Conservation (phyloP, 2,888 invertebrate genomes). For the Drosophila glabriapex region DNA sequence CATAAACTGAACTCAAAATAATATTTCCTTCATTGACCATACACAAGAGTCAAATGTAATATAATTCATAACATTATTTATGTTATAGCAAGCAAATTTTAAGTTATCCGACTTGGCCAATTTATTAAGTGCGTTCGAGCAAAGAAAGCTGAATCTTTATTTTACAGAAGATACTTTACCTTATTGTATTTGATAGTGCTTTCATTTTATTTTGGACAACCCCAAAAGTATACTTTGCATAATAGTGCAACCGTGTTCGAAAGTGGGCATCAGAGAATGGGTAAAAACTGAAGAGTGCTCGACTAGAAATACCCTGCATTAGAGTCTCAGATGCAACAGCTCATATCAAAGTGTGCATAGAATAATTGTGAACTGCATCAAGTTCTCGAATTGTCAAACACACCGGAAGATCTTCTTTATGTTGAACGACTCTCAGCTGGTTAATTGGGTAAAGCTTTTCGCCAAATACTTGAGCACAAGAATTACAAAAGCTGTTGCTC, state of each 20-base stretch:
- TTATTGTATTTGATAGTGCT: neutral
- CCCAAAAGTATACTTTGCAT: slow-evolving; percentile 27
- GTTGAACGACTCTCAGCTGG: neutral
- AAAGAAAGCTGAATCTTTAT: neutral
- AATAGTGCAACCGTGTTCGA: neutral
- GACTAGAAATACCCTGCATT: neutral
- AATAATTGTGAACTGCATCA: neutral
- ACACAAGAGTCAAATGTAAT: neutral
- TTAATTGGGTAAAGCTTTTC: neutral
- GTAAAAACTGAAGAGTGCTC: neutral
- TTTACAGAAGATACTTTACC: too few relatives aligned
- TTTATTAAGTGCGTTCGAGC: neutral
- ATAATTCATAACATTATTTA: neutral
- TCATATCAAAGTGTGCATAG: neutral
- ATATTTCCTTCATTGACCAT: neutral
- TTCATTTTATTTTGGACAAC: neutral
- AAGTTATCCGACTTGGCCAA: neutral
- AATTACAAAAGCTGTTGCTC: neutral
- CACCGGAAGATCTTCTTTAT: too few relatives aligned
- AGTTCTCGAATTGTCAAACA: neutral
- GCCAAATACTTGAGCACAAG: neutral
- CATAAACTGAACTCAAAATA: neutral
- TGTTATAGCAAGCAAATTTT: neutral
- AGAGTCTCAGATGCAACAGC: too few relatives aligned
- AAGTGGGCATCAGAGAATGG: neutral